Evolutionary conservation across 2,888 invertebrate species (phyloP).

Genomic region (Caenorhabditis auriculariae): DNA sequence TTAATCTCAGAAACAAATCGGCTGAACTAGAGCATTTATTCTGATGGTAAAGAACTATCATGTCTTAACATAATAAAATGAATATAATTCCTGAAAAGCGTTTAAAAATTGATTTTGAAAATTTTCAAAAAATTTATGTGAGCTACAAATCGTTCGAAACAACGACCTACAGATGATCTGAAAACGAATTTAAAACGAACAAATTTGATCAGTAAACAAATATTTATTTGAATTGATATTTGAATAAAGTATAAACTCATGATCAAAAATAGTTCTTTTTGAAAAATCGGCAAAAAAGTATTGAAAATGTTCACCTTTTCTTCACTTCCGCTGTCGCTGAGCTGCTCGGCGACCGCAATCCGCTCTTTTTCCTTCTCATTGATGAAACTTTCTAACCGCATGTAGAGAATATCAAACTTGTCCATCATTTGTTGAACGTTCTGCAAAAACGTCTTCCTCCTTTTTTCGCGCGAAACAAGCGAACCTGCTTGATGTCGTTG

Average conservation of each 20-base stretch:
- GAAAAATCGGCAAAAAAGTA: not conserved
- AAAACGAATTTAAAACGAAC: too few relatives aligned
- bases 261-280: not conserved
- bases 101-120: too few relatives aligned
- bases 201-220: too few relatives aligned
- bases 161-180: too few relatives aligned
- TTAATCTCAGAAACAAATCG: too few relatives aligned
- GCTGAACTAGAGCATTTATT: too few relatives aligned
- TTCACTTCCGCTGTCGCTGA: slow-evolving; percentile 40
- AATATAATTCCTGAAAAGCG: too few relatives aligned
- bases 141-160: too few relatives aligned
- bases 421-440: slow-evolving; percentile 27
- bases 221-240: too few relatives aligned
- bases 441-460: slow-evolving; percentile 7
- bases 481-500: slow-evolving; percentile 36
- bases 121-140: too few relatives aligned
- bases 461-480: not conserved
- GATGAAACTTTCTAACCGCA: slow-evolving; percentile 22
- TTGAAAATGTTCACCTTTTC: slow-evolving; percentile 14
- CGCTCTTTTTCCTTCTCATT: slow-evolving; percentile 22
- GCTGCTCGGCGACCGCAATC: slow-evolving; percentile 11
- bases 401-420: slow-evolving; percentile 30
- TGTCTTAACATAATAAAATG: too few relatives aligned
- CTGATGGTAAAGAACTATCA: too few relatives aligned
- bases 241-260: not conserved